phyloP scores from a whole-genome alignment of 2,113 vertebrate genomes.

The Mormyrus iriodes region DNA sequence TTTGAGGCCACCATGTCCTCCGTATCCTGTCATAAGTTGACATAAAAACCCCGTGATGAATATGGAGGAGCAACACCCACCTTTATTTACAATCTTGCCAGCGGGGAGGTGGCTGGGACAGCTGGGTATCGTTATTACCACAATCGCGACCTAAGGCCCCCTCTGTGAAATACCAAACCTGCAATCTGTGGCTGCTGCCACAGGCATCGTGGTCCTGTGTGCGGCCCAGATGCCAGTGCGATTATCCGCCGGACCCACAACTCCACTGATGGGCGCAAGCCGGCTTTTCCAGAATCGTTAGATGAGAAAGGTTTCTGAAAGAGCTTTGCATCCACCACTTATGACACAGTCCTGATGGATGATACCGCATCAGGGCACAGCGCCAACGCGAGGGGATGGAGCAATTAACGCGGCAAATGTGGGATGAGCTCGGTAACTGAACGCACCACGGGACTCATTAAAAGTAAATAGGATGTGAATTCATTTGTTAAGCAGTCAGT shows the following conservation, averaged over 20 bases:
- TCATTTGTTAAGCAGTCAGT: constrained; percentile 4
- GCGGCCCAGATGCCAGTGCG: not conserved
- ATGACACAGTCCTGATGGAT: constrained; percentile 40
- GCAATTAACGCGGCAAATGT: constrained; percentile 53
- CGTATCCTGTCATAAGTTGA: not conserved
- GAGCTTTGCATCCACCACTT: constrained; percentile 41
- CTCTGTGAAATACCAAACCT: not conserved
- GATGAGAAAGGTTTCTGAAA: constrained; percentile 41
- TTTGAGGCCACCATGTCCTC: not conserved
- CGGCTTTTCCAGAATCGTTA: constrained; percentile 43
- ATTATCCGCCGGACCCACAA: not conserved
- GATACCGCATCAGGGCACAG: constrained; percentile 40
- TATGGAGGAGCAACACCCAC: not conserved
- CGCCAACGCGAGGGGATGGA: constrained; percentile 49
- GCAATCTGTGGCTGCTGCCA: not conserved
- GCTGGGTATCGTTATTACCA: not conserved
- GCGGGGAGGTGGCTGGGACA: not conserved
- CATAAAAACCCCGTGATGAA: not conserved
- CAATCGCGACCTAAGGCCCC: not conserved
- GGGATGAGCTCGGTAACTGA: constrained; percentile 54
- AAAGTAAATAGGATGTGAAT: constrained; percentile 40
- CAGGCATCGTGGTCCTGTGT: not conserved
- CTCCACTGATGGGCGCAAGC: not conserved
- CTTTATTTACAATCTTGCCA: not conserved
- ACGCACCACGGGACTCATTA: constrained; percentile 50